A percentile compares a stretch with the other conserved stretches of the same genome.
These are phyloP conservation scores for Diaprepes abbreviatus DNA, from an alignment of 2,888 invertebrate species.

Conservation along the genomic window DNA sequence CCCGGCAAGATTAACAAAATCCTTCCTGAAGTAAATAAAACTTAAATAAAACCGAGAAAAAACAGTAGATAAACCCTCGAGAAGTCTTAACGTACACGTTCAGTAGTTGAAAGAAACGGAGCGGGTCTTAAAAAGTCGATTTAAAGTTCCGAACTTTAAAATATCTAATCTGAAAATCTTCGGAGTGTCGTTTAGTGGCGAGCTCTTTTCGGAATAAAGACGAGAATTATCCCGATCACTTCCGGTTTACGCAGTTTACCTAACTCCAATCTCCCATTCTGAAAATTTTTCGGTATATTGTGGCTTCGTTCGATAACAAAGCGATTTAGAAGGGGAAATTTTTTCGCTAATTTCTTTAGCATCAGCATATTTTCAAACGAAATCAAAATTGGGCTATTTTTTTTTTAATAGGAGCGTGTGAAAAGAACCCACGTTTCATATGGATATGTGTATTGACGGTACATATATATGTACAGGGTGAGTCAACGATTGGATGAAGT, in stretches of 20 bases:
- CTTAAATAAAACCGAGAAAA: constrained; percentile 38
- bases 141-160: constrained; percentile 60
- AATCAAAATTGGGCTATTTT: no score
- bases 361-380: neutral
- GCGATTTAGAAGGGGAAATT: neutral
- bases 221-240: constrained; percentile 62
- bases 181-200: constrained; percentile 63
- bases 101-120: constrained; percentile 46
- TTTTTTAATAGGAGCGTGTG: no score
- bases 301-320: neutral
- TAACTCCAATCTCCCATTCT: constrained; percentile 16
- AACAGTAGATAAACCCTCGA: constrained; percentile 35
- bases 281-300: neutral
- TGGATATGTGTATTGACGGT: no score
- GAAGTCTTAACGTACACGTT: constrained; percentile 44
- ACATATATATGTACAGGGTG: no score
- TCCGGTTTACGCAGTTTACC: constrained; percentile 62
- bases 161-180: constrained; percentile 66
- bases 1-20: constrained; percentile 37
- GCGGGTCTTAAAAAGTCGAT: constrained; percentile 64
- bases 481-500: no score
- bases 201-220: constrained; percentile 58
- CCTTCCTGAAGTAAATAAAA: constrained; percentile 41
- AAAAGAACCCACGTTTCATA: no score
- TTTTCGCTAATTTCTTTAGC: neutral